A percentile compares a stretch with the other conserved stretches of the same genome.
phyloP scores from a whole-genome alignment of 2,797 vertebrate genomes.

The Gambusia yucatana region DNA sequence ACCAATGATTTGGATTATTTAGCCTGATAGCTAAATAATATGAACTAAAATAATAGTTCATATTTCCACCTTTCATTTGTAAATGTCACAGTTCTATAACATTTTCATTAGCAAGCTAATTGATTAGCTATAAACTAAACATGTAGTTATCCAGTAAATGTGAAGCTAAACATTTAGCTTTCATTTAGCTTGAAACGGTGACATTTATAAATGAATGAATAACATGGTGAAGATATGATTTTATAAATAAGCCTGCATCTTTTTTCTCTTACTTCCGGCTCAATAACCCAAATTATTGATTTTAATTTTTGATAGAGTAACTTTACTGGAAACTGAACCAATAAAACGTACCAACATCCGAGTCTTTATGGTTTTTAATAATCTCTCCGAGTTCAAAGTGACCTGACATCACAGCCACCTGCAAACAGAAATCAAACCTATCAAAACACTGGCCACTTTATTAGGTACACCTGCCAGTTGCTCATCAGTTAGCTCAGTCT shows the following conservation, averaged over 20 bases:
- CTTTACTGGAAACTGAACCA: not conserved
- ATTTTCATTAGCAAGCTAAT: not conserved
- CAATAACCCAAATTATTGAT: not conserved
- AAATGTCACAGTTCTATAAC: no score
- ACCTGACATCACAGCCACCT: slow-evolving; percentile 91
- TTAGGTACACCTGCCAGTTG: not conserved
- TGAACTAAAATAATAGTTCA: not conserved
- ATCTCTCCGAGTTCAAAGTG: slow-evolving; percentile 94
- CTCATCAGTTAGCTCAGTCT: not conserved
- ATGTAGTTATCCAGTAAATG: not conserved
- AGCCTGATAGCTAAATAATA: no score
- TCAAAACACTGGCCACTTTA: not conserved
- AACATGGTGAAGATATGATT: not conserved
- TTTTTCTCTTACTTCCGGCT: not conserved
- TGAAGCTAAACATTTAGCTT: no score
- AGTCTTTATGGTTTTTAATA: slow-evolving; percentile 90
- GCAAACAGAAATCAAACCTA: slow-evolving; percentile 31
- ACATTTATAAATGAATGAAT: not conserved
- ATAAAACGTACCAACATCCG: slow-evolving; percentile 85
- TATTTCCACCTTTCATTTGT: not conserved
- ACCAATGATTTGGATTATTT: not conserved
- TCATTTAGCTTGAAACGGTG: no score
- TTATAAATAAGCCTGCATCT: not conserved
- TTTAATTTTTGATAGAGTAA: not conserved
- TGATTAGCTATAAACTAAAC: not conserved